Base-by-base conservation (phyloP, 2,888 invertebrate species). In the Metallyticus violacea region DNA sequence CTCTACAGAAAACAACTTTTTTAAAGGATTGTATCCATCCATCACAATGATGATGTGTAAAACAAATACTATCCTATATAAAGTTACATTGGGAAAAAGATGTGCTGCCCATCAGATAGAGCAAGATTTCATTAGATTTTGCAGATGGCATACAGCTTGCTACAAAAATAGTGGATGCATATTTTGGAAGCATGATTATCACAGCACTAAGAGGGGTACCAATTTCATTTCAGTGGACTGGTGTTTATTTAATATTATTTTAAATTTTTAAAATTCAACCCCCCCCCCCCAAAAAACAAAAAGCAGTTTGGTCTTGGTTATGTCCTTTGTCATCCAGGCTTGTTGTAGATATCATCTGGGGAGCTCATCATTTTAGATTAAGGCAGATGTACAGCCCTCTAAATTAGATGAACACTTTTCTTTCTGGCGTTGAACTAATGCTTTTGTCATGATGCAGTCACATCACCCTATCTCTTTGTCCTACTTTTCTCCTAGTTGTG, bases 401-500 rank as follows among this genome's bases (percentile, higher is more conserved):
- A 77, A 77, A 40, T 77, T 83, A 77, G 76, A 83, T 77, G 29
- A 77, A 83, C 27, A 27, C 22, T 79, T 27, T 29, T 82, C 62
- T 76, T 82, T 29, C 62, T 62, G 40, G 40, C 40, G 15, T 62
- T 62, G 1, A 62, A 62, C 40, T 62, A 62, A 62, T 62, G 40
- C 40, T 62, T 62, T 62, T 62, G 40, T 62, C 40, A 62, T 62
- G 40, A 62, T 62, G 40, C 40, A 62, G 76, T 82, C 76, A 82
- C 79, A 25, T 83, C 77, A 83, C 83, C 83, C 76, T 80, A 27
- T 80, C 40, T 62, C 80, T 81, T 81, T 82, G 76, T 82, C 82
- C 85, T 78, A 81, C 81, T 87, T 88, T 85, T 89, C 88, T 88
- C 91, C 91, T 94, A 96, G 96, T 96, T 94, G 95, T 95, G 92